Evolutionary conservation across 2,113 vertebrate species (phyloP).

Genomic region (Ploceus nigricollis): DNA sequence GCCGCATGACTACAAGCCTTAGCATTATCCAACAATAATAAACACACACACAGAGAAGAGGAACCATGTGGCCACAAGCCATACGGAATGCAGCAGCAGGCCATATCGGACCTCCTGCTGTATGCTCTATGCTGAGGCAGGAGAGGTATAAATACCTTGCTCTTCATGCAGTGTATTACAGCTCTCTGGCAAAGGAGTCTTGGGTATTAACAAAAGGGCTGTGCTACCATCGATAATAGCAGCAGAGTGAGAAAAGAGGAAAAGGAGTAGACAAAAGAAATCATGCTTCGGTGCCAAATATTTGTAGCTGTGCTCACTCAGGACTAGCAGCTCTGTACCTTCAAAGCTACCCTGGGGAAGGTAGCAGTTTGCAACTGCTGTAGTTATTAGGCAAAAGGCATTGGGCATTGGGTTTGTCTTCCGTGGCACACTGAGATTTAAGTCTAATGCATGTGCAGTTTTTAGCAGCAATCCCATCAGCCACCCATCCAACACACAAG

Average conservation of each 20-base stretch:
- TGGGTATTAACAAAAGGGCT: conserved; percentile 18
- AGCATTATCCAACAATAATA: conserved; percentile 38
- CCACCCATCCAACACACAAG: not conserved
- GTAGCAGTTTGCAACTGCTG: not conserved
- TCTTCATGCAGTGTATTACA: not conserved
- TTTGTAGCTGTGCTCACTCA: not conserved
- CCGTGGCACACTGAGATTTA: not conserved
- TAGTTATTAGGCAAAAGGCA: not conserved
- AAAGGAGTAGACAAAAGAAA: conserved; percentile 8
- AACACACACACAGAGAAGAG: not conserved
- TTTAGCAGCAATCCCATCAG: not conserved
- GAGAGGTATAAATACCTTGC: conserved; percentile 24
- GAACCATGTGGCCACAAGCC: not conserved
- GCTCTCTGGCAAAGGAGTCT: not conserved
- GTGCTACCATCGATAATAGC: not conserved
- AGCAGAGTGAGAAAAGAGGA: not conserved
- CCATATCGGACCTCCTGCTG: not conserved
- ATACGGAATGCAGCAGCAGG: not conserved
- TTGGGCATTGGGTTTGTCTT: not conserved
- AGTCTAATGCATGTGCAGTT: not conserved
- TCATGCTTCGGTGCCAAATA: not conserved
- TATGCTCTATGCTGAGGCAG: not conserved
- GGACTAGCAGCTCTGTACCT: not conserved
- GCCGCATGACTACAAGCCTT: not conserved
- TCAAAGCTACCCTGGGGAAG: not conserved